These are phyloP conservation scores for Podargus strigoides DNA, from an alignment of 2,797 vertebrate genomes.

Conservation along the genomic window DNA sequence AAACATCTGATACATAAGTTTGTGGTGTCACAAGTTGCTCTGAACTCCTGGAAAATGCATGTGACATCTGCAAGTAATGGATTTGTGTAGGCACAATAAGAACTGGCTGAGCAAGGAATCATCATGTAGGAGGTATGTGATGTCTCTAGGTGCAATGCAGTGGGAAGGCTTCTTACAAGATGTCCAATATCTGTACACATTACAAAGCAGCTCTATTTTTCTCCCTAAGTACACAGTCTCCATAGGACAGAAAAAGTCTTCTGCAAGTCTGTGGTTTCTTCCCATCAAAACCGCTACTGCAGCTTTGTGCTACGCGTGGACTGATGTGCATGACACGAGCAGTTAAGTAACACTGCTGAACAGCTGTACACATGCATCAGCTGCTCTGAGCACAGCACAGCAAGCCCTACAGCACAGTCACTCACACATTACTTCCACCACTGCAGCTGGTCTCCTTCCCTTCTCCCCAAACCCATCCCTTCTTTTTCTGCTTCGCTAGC, in stretches of 20 bases:
- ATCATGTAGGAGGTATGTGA: not conserved
- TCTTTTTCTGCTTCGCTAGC: not conserved
- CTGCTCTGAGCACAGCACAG: not conserved
- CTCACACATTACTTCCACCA: slow-evolving; percentile 33
- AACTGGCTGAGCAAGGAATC: slow-evolving; percentile 28
- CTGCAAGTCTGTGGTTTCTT: not conserved
- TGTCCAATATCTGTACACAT: not conserved
- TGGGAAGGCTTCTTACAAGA: not conserved
- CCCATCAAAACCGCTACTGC: not conserved
- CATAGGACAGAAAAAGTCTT: not conserved
- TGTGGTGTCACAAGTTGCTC: not conserved
- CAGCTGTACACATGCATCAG: not conserved
- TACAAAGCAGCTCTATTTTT: not conserved
- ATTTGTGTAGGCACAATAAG: not conserved
- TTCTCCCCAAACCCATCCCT: not conserved
- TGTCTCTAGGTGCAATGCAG: not conserved
- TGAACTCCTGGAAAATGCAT: not conserved
- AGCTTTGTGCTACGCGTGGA: not conserved
- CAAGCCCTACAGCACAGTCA: slow-evolving; percentile 22
- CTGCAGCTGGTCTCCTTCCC: not conserved
- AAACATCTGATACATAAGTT: not conserved
- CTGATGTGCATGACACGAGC: not conserved
- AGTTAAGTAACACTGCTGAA: not conserved
- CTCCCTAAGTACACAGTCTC: not conserved
- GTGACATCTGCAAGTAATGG: slow-evolving; percentile 1